Percentiles rank a stretch among this genome's conserved stretches.
These are phyloP conservation scores for Campoplex capitator DNA, from an alignment of 2,888 invertebrate species.

Conservation along the genomic window DNA sequence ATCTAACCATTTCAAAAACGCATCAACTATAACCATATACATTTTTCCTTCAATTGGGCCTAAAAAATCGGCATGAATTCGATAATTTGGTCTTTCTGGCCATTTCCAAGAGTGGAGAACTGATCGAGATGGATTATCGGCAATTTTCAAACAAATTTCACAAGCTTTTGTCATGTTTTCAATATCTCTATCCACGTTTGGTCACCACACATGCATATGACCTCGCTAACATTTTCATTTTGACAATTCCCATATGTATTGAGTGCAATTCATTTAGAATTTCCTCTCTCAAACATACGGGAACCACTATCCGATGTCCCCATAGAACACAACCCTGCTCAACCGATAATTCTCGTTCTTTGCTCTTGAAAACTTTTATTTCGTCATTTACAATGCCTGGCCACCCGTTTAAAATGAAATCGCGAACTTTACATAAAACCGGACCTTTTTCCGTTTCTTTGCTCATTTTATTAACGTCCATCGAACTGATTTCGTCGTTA, in stretches of 20 bases:
- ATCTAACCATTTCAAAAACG: slow-evolving; percentile 66
- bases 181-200: slow-evolving; percentile 65
- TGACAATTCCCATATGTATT: slow-evolving; percentile 56
- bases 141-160: slow-evolving; percentile 3
- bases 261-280: slow-evolving; percentile 47
- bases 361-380: slow-evolving; percentile 13
- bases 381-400: background rate
- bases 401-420: slow-evolving; percentile 35
- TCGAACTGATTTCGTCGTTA: background rate
- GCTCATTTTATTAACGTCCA: background rate
- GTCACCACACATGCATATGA: slow-evolving; percentile 72
- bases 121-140: background rate
- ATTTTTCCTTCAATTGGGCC: no score
- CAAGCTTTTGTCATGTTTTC: slow-evolving; percentile 49
- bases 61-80: slow-evolving; percentile 66
- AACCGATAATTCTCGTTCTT: slow-evolving; percentile 28
- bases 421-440: background rate
- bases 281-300: slow-evolving; percentile 8
- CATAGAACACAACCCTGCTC: slow-evolving; percentile 41
- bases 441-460: background rate
- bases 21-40: slow-evolving; percentile 23
- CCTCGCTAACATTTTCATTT: slow-evolving; percentile 66
- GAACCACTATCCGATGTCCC: slow-evolving; percentile 35
- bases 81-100: no score
- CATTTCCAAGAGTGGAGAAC: no score